These are phyloP conservation scores for Drosophila eohydei DNA, from an alignment of 2,888 invertebrate species.

Conservation along the genomic window DNA sequence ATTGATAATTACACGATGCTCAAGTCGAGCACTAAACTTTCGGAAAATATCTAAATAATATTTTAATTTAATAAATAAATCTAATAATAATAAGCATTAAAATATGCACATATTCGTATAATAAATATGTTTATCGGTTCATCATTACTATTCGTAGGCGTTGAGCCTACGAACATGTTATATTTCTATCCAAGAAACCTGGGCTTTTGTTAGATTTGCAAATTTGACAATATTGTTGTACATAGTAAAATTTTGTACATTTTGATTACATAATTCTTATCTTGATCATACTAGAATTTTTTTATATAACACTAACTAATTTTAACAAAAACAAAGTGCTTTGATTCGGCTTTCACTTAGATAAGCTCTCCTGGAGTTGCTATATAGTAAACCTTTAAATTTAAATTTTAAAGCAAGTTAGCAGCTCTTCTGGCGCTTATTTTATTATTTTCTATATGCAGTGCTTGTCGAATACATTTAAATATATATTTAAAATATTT, in stretches of 20 bases:
- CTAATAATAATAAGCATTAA: background rate
- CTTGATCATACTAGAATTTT: background rate
- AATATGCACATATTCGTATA: background rate
- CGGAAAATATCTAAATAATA: background rate
- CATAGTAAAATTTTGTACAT: too few relatives aligned
- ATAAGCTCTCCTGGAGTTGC: too few relatives aligned
- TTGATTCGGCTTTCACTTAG: background rate
- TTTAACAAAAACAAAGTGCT: background rate
- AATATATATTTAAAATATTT: too few relatives aligned
- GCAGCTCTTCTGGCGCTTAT: background rate
- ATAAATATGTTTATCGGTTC: background rate
- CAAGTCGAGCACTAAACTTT: background rate
- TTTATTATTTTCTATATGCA: background rate
- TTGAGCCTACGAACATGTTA: background rate
- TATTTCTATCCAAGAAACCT: background rate
- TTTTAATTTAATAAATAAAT: background rate
- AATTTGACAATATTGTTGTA: too few relatives aligned
- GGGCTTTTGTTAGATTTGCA: too few relatives aligned
- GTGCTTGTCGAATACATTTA: background rate
- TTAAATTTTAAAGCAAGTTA: background rate
- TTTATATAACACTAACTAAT: background rate
- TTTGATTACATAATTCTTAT: too few relatives aligned
- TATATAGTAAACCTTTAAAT: background rate
- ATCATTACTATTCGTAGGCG: background rate
- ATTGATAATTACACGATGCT: constrained; percentile 66